A percentile compares a stretch with the other conserved stretches of the same genome.
Conservation (phyloP, 2,797 vertebrate genomes). For the Micrastur ruficollis region DNA sequence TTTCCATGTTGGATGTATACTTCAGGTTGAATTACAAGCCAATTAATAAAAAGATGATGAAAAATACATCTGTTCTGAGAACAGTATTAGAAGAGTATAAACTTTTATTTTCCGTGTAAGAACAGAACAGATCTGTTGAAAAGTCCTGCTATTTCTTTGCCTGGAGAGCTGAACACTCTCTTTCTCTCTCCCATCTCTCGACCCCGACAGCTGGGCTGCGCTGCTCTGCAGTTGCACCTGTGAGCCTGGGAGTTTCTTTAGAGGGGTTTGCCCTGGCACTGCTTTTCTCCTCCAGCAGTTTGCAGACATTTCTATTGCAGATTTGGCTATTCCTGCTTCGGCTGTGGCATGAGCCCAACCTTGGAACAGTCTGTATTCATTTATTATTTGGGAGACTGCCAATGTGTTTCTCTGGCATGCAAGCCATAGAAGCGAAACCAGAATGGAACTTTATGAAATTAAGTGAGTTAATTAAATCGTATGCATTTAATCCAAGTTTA, state of each 20-base stretch:
- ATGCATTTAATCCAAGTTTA: conserved; percentile 13
- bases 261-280: not conserved
- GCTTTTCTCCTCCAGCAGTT: not conserved
- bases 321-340: not conserved
- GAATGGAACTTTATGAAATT: conserved; percentile 30
- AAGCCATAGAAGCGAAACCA: not conserved
- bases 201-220: not conserved
- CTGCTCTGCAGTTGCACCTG: not conserved
- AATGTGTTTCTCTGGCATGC: not conserved
- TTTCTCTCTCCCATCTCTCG: not conserved
- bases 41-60: not conserved
- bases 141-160: not conserved
- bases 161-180: not conserved
- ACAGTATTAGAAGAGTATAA: not conserved
- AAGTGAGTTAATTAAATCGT: conserved; percentile 6
- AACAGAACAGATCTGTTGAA: not conserved
- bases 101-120: not conserved
- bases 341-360: not conserved
- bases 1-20: not conserved
- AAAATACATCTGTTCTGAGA: not conserved
- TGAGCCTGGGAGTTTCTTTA: not conserved
- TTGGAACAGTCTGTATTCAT: not conserved
- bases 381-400: conserved; percentile 41
- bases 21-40: not conserved
- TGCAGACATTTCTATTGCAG: not conserved